These are phyloP conservation scores for Enteromius radiatus DNA, from an alignment of 2,797 vertebrate genomes.

Conservation along the genomic window DNA sequence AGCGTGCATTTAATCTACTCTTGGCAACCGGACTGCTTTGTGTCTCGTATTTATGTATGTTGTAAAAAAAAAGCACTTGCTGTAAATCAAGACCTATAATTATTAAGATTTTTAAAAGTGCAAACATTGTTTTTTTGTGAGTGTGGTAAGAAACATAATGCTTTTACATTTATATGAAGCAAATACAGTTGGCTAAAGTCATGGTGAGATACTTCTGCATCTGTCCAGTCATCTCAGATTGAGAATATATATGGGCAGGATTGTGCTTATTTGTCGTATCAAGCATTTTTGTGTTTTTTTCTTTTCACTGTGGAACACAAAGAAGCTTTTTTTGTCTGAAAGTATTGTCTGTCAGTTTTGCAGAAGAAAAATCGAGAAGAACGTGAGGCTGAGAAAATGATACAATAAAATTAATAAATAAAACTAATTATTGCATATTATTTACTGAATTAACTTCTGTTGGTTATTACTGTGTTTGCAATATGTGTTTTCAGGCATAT, in stretches of 20 bases:
- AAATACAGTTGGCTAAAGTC: neutral
- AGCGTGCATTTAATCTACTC: slow-evolving; percentile 7
- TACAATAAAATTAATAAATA: neutral
- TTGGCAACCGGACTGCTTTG: neutral
- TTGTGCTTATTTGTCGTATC: neutral
- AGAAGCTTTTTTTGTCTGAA: neutral
- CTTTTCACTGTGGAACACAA: neutral
- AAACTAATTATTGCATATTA: too few relatives aligned
- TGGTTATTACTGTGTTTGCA: neutral
- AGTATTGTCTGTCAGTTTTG: neutral
- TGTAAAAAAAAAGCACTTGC: neutral
- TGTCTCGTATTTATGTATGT: slow-evolving; percentile 9
- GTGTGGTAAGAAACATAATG: neutral
- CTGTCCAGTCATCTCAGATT: slow-evolving; percentile 3
- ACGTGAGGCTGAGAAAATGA: neutral
- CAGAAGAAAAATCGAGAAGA: neutral
- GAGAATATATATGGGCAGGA: neutral
- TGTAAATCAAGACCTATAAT: slow-evolving; percentile 5
- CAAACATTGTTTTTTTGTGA: neutral
- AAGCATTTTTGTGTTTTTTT: neutral
- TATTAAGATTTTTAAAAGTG: neutral
- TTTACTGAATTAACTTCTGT: neutral
- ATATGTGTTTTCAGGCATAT: too few relatives aligned
- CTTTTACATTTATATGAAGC: neutral
- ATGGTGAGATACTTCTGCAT: neutral